These are phyloP conservation scores for Brevipalpus yothersi DNA, from an alignment of 1,140 invertebrate genomes.

Conservation along the genomic window DNA sequence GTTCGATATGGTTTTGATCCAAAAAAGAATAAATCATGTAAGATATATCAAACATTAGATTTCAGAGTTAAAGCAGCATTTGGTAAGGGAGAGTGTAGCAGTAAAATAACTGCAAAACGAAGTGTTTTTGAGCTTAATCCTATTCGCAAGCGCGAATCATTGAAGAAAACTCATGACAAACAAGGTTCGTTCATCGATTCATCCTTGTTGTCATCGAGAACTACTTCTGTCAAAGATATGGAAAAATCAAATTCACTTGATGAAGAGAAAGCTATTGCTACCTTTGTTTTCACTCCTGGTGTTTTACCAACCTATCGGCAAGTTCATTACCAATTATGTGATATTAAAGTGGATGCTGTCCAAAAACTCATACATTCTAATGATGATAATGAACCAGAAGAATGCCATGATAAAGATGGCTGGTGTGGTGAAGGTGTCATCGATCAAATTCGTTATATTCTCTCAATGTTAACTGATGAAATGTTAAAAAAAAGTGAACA, in stretches of 20 bases:
- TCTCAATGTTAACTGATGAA: background rate
- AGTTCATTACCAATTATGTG: constrained; percentile 37
- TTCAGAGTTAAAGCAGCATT: constrained; percentile 13
- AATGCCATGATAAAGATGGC: constrained; percentile 14
- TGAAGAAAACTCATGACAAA: background rate
- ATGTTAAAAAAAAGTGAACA: background rate
- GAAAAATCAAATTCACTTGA: background rate
- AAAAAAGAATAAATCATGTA: constrained; percentile 17
- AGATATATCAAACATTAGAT: constrained; percentile 22
- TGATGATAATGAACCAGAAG: constrained; percentile 10
- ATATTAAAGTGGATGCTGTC: constrained; percentile 58
- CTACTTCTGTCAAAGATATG: background rate
- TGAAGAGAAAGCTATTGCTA: background rate
- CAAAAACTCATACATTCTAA: constrained; percentile 38
- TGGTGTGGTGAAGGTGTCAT: constrained; percentile 13
- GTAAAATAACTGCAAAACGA: background rate
- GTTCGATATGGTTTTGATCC: constrained; percentile 22
- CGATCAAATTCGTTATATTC: constrained; percentile 10
- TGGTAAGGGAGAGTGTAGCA: background rate
- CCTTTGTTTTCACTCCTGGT: constrained; percentile 7
- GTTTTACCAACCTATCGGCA: constrained; percentile 12
- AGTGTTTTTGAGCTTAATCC: constrained; percentile 2
- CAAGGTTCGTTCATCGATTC: background rate
- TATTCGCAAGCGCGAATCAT: background rate
- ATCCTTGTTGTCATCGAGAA: background rate